Conservation (phyloP, 2,888 invertebrate genomes). For the Stenoptilia bipunctidactyla region DNA sequence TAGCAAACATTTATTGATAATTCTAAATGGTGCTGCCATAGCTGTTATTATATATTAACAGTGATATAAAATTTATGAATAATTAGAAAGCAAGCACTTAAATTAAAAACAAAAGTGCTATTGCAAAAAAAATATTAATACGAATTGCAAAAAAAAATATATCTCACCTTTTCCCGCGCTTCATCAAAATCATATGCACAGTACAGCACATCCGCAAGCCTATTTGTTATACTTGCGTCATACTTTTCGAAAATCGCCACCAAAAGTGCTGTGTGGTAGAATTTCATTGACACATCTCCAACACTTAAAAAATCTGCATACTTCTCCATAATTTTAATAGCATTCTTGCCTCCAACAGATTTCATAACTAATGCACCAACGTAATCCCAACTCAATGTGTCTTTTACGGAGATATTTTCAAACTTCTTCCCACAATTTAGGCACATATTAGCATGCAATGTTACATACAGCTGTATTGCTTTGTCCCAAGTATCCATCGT, state of each 20-base stretch:
- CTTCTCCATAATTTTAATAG: conserved; percentile 68
- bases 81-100: too few species aligned
- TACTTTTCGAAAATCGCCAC: conserved; percentile 52
- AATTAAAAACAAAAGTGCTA: too few species aligned
- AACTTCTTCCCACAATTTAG: conserved; percentile 72
- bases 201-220: conserved; percentile 51
- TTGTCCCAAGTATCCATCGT: conserved; percentile 73
- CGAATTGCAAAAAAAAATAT: background rate
- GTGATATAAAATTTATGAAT: too few species aligned
- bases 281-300: conserved; percentile 72
- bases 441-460: conserved; percentile 70
- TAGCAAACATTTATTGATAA: too few species aligned
- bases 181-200: conserved; percentile 46
- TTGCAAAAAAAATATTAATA: too few species aligned
- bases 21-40: too few species aligned
- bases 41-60: too few species aligned
- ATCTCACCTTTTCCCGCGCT: conserved; percentile 43
- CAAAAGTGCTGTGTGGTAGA: conserved; percentile 70
- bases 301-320: conserved; percentile 67
- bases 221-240: conserved; percentile 35
- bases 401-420: conserved; percentile 47
- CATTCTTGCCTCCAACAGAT: conserved; percentile 70
- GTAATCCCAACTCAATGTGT: conserved; percentile 72
- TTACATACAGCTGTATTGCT: conserved; percentile 64
- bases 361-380: conserved; percentile 72